Base-by-base conservation (phyloP, 2,888 invertebrate species). In the Crematogaster levior region DNA sequence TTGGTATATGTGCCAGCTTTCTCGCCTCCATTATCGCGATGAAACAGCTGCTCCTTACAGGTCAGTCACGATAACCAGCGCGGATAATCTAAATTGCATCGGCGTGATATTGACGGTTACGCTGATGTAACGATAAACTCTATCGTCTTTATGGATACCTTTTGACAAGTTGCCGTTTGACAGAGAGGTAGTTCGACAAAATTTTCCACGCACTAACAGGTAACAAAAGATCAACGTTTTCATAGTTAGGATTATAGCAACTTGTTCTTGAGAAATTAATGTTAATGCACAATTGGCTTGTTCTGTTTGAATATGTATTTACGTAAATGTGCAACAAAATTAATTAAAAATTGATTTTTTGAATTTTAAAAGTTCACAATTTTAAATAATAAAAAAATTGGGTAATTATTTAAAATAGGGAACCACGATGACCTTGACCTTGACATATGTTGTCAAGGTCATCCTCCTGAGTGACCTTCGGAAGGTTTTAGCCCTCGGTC, bases 1-100 rank as follows among this genome's bases (percentile, higher is more conserved):
- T 90, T 86, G 81, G 40, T 88, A 84, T 2, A 61, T 1, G 30
- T 46, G 24, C n/a, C 12, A 46, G 15, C 21, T 72, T 60, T 34
- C 24, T 81, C 18, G 37, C 15, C 56, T 37, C 7, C n/a, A 7
- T 18, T 24, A 18, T 60, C 21, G 27, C 40, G 30, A 30, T 30
- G 10, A 43, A 56, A 30, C 21, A 56, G 27, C n/a, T 63, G 15
- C 15, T 30, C 30, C 5, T 21, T 70, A 30, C 15, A 56, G 40
- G 15, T 77, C 53, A 66, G 30, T 75, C 53, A 40, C 12, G 51
- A 51, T 66, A 30, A 66, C 30, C 37, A 40, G 27, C 18, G n/a
- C 34, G 18, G 10, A 61, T 34, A 34, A 61, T 34, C 24, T 34
- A 60, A 61, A 48, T 46, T 46, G 46, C 43, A 34, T 73, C 60